Evolutionary conservation across 2,888 invertebrate species (phyloP), one percentile per base, ranked within the genome.

Genomic region (Drosophila flavopinicola): DNA sequence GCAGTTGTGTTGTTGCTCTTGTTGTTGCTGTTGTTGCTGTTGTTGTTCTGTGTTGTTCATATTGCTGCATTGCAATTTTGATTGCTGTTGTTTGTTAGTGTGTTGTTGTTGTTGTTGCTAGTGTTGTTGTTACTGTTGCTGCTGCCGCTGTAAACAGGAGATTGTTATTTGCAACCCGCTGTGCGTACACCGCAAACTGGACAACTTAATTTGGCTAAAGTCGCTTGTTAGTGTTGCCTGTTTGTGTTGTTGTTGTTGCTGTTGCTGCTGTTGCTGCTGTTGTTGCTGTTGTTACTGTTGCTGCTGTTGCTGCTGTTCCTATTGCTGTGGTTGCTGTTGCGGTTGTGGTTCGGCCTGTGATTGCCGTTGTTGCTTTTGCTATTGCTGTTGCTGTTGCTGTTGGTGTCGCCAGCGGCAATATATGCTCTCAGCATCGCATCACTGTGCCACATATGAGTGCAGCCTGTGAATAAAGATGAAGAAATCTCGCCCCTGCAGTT

Each of bases 121-220:
- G 1, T 41, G 23, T 41, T 35, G 24, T 6, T 33, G 33, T 20
- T 49, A 51, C 23, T 30, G 33, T 51, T 48, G 59, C 64, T 56
- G 76, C 66, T 61, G 74, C 78, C 66, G 76, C 78, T 82, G 85
- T 87, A 84, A 83, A 83, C 79, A 79, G 80, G 86, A 80, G 80
- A 80, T 80, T 80, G 80, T 80, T 85, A 87, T 83, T 87, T 85
- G 87, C 79, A 69, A 69, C 84, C 84, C 83, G 86, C 87, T 87
- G 84, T 84, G 84, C 84, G 84, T 84, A 83, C 79, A 79, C 75
- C 87, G 82, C 87, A 82, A 82, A 78, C 82, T 80, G 86, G 85
- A 83, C 82, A 83, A 86, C 87, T 83, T 87, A 87, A 87, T 87
- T 84, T 87, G 84, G 75, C 71, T 83, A 85, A 85, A 87, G 78